Evolutionary conservation across 2,888 invertebrate genomes (phyloP).

Genomic region (Pandemis heparana): DNA sequence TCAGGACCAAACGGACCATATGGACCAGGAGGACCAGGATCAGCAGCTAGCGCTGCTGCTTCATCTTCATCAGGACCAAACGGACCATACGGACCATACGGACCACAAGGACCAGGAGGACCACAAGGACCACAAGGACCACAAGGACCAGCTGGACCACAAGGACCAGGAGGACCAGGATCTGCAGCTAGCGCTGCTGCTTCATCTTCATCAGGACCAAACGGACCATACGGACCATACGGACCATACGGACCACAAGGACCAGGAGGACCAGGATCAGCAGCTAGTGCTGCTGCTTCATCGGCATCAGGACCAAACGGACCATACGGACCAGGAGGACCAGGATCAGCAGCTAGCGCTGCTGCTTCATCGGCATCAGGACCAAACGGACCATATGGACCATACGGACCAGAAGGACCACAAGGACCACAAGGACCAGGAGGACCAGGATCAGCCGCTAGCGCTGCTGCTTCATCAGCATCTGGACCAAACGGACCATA

Average conservation of each 20-base stretch:
- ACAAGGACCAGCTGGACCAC: neutral
- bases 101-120: slow-evolving; percentile 10
- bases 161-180: neutral
- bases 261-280: slow-evolving; percentile 1
- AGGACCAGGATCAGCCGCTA: slow-evolving; percentile 1
- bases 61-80: slow-evolving; percentile 5
- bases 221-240: neutral
- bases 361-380: slow-evolving; percentile 24
- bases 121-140: slow-evolving; percentile 23
- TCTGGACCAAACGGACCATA: neutral
- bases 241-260: slow-evolving; percentile 9
- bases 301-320: slow-evolving; percentile 28
- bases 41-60: slow-evolving; percentile 10
- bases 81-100: neutral
- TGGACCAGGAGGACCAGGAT: slow-evolving; percentile 14
- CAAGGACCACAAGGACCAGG: neutral
- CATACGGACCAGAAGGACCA: slow-evolving; percentile 7
- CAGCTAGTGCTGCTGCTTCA: slow-evolving; percentile 18
- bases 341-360: slow-evolving; percentile 2
- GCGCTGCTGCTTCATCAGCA: neutral
- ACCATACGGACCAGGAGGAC: neutral
- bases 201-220: slow-evolving; percentile 39
- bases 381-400: slow-evolving; percentile 20
- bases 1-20: slow-evolving; percentile 13
- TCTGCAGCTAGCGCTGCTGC: slow-evolving; percentile 15